Evolutionary conservation across 2,888 invertebrate species (phyloP).

Genomic region (Matsumyia berberina): DNA sequence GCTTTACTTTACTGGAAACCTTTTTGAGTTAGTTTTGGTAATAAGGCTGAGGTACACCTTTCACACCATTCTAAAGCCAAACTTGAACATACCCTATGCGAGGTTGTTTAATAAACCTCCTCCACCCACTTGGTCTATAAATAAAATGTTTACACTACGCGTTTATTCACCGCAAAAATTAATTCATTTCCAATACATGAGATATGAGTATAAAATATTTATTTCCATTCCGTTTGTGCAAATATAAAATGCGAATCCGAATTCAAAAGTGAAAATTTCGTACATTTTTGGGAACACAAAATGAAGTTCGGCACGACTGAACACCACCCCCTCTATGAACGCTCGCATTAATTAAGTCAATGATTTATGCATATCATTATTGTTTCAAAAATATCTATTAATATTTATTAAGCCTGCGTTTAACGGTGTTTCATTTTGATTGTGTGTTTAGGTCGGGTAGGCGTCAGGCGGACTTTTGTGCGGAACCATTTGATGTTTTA

Average conservation of each 20-base stretch:
- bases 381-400: constrained; percentile 48
- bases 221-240: constrained; percentile 33
- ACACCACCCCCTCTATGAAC: neutral
- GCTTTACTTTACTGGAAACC: too few relatives aligned
- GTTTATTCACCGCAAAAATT: constrained; percentile 49
- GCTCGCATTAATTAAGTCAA: constrained; percentile 38
- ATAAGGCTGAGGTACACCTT: too few relatives aligned
- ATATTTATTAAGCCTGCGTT: constrained; percentile 33
- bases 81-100: neutral
- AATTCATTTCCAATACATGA: constrained; percentile 24
- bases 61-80: too few relatives aligned
- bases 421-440: constrained; percentile 18
- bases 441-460: neutral
- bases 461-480: neutral
- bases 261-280: neutral
- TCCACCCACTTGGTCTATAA: neutral
- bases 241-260: neutral
- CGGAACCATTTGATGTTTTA: neutral
- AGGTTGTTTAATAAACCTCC: neutral
- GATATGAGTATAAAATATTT: neutral
- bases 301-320: constrained; percentile 5
- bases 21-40: too few relatives aligned
- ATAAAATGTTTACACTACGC: constrained; percentile 24
- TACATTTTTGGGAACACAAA: constrained; percentile 6
- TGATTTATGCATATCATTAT: constrained; percentile 47